Percentiles rank a stretch among this genome's conserved stretches.
These are phyloP conservation scores for Andrena hattorfiana DNA, from an alignment of 2,888 invertebrate species.

Conservation along the genomic window DNA sequence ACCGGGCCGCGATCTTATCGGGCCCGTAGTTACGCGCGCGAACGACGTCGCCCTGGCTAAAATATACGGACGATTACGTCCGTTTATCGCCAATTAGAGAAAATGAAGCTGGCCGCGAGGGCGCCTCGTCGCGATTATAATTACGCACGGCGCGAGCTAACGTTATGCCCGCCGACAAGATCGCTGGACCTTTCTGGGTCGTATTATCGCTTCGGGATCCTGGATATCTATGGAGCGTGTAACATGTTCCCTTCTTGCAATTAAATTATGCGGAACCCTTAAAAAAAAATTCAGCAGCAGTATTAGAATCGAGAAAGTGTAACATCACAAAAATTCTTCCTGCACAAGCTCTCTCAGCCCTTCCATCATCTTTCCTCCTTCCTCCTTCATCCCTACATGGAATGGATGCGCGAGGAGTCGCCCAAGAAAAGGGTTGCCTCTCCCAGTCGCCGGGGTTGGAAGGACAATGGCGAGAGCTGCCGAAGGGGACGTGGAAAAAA, in stretches of 20 bases:
- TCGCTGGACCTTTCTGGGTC: constrained; percentile 19
- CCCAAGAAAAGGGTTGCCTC: constrained; percentile 60
- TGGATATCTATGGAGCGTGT: neutral
- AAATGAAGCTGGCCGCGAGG: constrained; percentile 35
- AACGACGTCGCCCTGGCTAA: constrained; percentile 37
- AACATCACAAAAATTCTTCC: neutral
- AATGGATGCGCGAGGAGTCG: constrained; percentile 37
- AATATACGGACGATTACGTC: constrained; percentile 54
- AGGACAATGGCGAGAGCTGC: constrained; percentile 50
- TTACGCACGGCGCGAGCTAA: constrained; percentile 17
- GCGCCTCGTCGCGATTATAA: constrained; percentile 32
- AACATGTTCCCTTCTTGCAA: no score
- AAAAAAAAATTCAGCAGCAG: no score
- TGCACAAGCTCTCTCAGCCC: neutral
- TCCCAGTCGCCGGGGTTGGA: constrained; percentile 38
- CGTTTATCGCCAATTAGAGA: constrained; percentile 63
- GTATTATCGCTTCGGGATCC: constrained; percentile 13
- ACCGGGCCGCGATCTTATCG: constrained; percentile 66
- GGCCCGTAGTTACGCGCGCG: constrained; percentile 51
- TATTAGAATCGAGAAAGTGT: no score
- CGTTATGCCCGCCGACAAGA: constrained; percentile 13
- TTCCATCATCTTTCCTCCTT: neutral
- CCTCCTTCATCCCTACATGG: neutral
- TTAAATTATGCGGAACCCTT: no score
- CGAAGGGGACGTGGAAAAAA: constrained; percentile 41